Conservation (phyloP, 2,888 invertebrate species). For the Agelastica alni region DNA sequence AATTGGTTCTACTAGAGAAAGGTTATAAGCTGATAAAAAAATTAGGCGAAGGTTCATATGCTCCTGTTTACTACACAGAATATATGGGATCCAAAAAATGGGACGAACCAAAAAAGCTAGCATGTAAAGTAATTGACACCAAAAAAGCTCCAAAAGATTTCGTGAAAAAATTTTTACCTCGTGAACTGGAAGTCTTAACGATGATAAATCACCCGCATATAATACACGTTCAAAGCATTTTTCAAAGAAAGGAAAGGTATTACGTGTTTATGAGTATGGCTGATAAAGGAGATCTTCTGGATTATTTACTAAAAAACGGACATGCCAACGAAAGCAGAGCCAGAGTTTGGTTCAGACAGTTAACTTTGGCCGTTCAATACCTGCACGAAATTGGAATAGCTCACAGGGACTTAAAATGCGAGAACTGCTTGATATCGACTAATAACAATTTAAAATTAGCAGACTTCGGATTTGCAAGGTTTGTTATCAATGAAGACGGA, state of each 20-base stretch:
- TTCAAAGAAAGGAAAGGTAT: conserved; percentile 70
- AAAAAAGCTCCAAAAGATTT: conserved; percentile 75
- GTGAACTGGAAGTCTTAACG: conserved; percentile 77
- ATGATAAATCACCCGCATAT: conserved; percentile 79
- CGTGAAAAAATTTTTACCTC: conserved; percentile 77
- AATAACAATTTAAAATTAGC: conserved; percentile 80
- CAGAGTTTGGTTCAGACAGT: conserved; percentile 72
- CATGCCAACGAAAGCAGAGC: conserved; percentile 69
- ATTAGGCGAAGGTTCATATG: conserved; percentile 77
- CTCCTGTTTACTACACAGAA: conserved; percentile 65
- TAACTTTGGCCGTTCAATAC: conserved; percentile 70
- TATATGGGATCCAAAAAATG: conserved; percentile 30
- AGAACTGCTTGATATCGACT: conserved; percentile 73
- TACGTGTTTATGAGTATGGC: conserved; percentile 78
- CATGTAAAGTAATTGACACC: conserved; percentile 77
- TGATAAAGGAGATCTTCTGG: conserved; percentile 80
- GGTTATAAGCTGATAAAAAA: conserved; percentile 68
- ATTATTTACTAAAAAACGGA: conserved; percentile 71
- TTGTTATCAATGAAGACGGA: conserved; percentile 49
- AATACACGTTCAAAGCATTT: conserved; percentile 75
- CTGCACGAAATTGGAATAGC: conserved; percentile 74
- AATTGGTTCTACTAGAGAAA: conserved; percentile 63
- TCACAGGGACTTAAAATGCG: conserved; percentile 82
- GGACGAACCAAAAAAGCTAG: conserved; percentile 55
- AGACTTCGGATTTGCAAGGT: conserved; percentile 83